phyloP scores from a whole-genome alignment of 1,140 invertebrate genomes.

The Anoplolepis gracilipes region DNA sequence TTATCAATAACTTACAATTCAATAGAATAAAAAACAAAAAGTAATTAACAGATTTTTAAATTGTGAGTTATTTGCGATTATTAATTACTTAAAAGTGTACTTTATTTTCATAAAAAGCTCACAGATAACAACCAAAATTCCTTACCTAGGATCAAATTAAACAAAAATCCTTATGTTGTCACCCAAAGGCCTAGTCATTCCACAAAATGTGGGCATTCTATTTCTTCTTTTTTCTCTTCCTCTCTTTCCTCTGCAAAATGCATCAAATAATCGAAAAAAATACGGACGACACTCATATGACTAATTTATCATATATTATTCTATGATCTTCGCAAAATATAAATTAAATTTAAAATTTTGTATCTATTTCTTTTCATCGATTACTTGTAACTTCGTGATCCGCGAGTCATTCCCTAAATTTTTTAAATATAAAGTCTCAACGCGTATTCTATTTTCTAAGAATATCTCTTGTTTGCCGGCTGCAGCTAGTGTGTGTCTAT shows the following conservation, averaged over 20 bases:
- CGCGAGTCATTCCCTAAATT: not conserved
- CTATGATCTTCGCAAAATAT: not conserved
- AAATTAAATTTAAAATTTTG: not conserved
- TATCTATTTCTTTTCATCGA: not conserved
- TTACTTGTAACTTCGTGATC: not conserved
- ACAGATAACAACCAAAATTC: not conserved
- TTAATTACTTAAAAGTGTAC: not conserved
- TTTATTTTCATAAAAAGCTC: not conserved
- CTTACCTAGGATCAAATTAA: not conserved
- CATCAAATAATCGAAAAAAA: not conserved
- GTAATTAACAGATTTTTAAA: not conserved
- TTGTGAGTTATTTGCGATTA: not conserved
- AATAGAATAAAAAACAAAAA: conserved; percentile 3
- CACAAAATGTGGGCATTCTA: conserved; percentile 48
- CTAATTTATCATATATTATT: not conserved
- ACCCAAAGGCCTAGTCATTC: conserved; percentile 66
- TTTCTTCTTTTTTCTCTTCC: conserved; percentile 46
- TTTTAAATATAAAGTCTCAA: not conserved
- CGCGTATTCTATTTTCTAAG: conserved; percentile 57
- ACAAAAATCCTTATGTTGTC: not conserved
- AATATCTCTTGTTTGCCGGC: conserved; percentile 80
- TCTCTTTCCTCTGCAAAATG: not conserved
- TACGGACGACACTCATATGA: not conserved
- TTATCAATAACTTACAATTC: not conserved
- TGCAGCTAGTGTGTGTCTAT: conserved; percentile 87